Conservation (phyloP, 2,113 vertebrate genomes). For the Axis porcinus region DNA sequence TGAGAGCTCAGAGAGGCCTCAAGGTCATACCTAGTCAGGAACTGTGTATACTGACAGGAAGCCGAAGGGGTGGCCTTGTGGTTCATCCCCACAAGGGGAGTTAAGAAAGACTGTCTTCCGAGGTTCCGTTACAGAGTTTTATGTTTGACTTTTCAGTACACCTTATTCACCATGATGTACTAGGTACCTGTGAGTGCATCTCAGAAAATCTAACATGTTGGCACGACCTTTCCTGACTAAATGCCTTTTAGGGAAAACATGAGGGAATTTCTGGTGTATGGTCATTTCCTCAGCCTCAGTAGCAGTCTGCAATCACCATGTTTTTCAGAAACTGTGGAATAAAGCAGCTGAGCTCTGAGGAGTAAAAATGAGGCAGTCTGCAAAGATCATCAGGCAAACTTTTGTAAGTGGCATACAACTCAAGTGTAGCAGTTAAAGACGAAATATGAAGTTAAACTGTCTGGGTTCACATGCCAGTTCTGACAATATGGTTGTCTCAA, state of each 20-base stretch:
- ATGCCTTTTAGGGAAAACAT: neutral
- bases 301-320: neutral
- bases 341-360: slow-evolving; percentile 4
- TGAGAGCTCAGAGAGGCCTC: neutral
- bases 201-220: neutral
- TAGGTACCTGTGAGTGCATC: neutral
- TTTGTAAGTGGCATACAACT: neutral
- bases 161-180: neutral
- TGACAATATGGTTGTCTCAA: neutral
- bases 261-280: slow-evolving; percentile 1
- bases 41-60: neutral
- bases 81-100: neutral
- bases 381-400: neutral
- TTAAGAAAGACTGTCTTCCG: neutral
- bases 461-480: neutral
- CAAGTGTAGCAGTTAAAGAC: neutral
- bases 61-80: neutral
- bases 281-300: neutral
- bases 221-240: neutral
- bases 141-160: neutral
- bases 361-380: slow-evolving; percentile 8
- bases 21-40: neutral
- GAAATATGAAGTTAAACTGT: neutral
- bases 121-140: neutral
- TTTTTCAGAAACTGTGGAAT: slow-evolving; percentile 8